Base-by-base conservation (phyloP, 2,888 invertebrate genomes). In the Sisyra terminalis region DNA sequence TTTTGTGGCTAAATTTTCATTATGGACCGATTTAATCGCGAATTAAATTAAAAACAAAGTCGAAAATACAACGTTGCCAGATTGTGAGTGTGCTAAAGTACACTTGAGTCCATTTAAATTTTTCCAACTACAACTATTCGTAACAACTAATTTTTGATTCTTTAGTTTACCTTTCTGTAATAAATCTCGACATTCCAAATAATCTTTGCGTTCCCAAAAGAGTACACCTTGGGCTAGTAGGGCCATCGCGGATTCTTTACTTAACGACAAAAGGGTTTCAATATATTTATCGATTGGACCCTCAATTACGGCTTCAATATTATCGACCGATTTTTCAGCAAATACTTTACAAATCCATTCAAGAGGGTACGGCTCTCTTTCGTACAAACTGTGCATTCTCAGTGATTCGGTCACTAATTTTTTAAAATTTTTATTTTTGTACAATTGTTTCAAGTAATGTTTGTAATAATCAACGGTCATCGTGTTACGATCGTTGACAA, bases 291-390 rank as follows among this genome's bases (percentile, higher is more conserved):
- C 64, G 48, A 78, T 66, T 29, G 52, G 48, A 38, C 63, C 57
- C 38, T 46, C 46, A 47, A 44, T 39, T 40, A 45, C 44, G 39
- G 52, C 34, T 31, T 45, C 14, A 39, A 48, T 55, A 45, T 49
- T 57, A 53, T 54, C 63, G 44, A 52, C 55, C 46, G 47, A 54
- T 43, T 46, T 46, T 51, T 76, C 71, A 45, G 67, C 66, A 52
- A 67, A 75, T 1, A 69, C 60, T 52, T 69, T 70, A 51, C 77
- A 77, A 44, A 76, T 66, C 73, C 74, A 75, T 54, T 74, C 73
- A 44, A 73, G 58, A 1, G 71, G 64, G 49, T 65, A 66, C 14
- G 59, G 53, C 50, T 71, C 67, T 1, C 61, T 57, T 3, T 67
- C 63, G 53, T 66, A 71, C 5, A 63, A 48, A 17, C 54, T 51